Conservation (phyloP, 1,140 invertebrate genomes). For the Triops longicaudatus region DNA sequence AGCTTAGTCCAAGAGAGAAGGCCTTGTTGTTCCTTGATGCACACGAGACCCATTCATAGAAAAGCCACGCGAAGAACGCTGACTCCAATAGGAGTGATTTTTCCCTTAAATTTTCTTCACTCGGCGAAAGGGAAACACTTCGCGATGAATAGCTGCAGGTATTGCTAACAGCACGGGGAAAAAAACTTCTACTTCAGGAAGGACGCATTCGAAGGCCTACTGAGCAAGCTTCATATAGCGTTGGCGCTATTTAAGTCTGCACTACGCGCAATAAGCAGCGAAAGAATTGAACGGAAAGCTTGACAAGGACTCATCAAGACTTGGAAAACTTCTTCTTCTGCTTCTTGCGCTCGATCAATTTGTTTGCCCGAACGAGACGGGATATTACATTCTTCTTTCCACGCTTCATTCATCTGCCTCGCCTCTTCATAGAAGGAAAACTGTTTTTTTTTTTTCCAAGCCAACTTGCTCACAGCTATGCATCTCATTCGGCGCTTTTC, state of each 20-base stretch:
- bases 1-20: neutral
- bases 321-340: neutral
- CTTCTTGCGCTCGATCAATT: neutral
- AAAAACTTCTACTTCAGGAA: no score
- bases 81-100: neutral
- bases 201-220: neutral
- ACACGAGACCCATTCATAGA: neutral
- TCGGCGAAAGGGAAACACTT: no score
- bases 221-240: neutral
- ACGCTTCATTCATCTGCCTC: neutral
- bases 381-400: neutral
- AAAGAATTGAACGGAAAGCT: conserved; percentile 4
- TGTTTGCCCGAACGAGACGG: conserved; percentile 7
- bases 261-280: neutral
- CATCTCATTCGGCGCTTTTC: neutral
- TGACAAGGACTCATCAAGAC: conserved; percentile 5
- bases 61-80: neutral
- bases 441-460: neutral
- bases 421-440: neutral
- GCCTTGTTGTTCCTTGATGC: neutral
- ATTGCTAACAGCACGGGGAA: no score
- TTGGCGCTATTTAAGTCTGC: neutral
- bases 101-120: no score
- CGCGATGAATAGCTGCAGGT: no score
- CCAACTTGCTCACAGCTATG: neutral